Evolutionary conservation across 2,797 vertebrate genomes (phyloP), one percentile per base, ranked within the genome.

Genomic region (Arrhamphus sclerolepis): DNA sequence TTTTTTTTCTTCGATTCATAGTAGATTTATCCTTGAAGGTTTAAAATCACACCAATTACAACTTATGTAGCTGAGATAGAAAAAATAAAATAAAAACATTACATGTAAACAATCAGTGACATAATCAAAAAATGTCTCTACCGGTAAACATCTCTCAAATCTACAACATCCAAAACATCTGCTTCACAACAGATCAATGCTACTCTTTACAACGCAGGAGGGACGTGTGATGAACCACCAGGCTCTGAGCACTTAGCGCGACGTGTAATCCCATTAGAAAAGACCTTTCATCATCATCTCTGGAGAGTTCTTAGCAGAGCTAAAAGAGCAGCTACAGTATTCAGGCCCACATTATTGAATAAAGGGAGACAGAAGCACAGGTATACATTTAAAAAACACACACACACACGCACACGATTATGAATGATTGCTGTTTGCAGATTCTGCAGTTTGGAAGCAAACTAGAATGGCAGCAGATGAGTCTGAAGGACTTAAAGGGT

Each of bases 261-360:
- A 85, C 73, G 67, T 85, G 83, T 86, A 88, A 90, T 89, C 88
- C 85, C 80, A 89, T 91, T 89, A 87, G 76, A 83, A 65, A 60
- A 78, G 72, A 81, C 82, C 81, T 90, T 88, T 91, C 80, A 88
- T 88, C 81, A 68, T 85, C 76, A 81, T 89, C 85, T 83, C 81
- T 66, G 64, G 68, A 84, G 84, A 80, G 75, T 84, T 83, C 82
- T 85, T 76, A 78, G 51, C 70, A 22, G 24, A 69, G 66, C 72
- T 70, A 72, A 73, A 80, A 75, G 70, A 66, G 41, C 66, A 73
- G 69, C 61, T 39, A 19, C 42, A 20, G 62, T 51, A 61, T 21
- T 74, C 57, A 31, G 56, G 68, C 64, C 46, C 69, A 67, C 51
- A 65, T 46, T 58, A 62, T 73, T 65, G 73, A 81, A 42, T 68